These are phyloP conservation scores for Drosophila seclusa DNA, from an alignment of 2,888 invertebrate species.

Conservation along the genomic window DNA sequence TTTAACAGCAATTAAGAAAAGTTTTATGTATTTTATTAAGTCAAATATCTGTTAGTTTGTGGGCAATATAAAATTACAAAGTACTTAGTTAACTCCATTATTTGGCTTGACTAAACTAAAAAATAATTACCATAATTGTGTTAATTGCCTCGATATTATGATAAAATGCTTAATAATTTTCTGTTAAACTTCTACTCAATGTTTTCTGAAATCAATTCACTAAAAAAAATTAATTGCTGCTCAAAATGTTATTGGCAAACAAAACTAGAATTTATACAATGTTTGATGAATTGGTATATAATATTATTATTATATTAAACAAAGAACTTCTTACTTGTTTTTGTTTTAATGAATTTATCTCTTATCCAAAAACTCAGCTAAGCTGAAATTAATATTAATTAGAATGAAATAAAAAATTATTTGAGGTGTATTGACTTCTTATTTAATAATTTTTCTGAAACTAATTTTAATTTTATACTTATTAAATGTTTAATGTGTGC, in stretches of 20 bases:
- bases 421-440: neutral
- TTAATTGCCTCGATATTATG: neutral
- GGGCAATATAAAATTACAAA: neutral
- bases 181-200: neutral
- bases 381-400: neutral
- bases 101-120: no score
- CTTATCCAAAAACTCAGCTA: neutral
- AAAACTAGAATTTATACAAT: neutral
- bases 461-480: neutral
- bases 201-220: neutral
- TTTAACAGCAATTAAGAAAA: constrained; percentile 1
- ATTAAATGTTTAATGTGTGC: neutral
- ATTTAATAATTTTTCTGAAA: neutral
- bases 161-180: neutral
- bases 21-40: neutral
- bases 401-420: neutral
- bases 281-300: neutral
- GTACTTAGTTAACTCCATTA: no score
- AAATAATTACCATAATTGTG: neutral
- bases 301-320: no score
- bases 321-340: neutral
- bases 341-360: neutral
- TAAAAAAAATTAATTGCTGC: neutral
- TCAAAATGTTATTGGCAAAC: neutral
- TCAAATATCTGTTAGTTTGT: neutral